Evolutionary conservation across 2,888 invertebrate genomes (phyloP), one percentile per base, ranked within the genome.

Genomic region (Seira musarum): DNA sequence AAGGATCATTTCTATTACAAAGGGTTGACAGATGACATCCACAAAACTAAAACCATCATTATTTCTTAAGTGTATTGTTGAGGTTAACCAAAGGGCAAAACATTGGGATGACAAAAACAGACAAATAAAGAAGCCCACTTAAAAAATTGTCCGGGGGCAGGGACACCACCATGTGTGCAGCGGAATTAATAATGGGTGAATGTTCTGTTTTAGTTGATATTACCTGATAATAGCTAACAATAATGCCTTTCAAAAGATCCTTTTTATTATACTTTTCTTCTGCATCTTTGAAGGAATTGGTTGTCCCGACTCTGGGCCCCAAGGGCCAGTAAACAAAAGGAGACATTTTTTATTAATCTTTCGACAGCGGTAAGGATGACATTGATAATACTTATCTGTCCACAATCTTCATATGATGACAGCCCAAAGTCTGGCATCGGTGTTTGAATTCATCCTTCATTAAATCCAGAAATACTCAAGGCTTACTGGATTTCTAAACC

Each of bases 361-460:
- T 67, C 49, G 46, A 49, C 22, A 21, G 67, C 46, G 22, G 49
- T 15, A 22, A 21, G 67, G n/a, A n/a, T n/a, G n/a, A 67, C 67
- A 67, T 67, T 67, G 67, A 67, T 67, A 67, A 49, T 67, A 46
- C 21, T 10, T 67, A 67, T 67, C 67, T 22, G 46, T 13, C 49
- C 67, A 67, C 67, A 67, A 67, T 67, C 67, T 67, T 24, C n/a
- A n/a, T n/a, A n/a, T 46, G 67, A 67, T 67, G 67, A 64, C 64
- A 64, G 30, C n/a, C n/a, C n/a, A n/a, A n/a, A n/a, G n/a, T n/a
- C n/a, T n/a, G n/a, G n/a, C n/a, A n/a, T n/a, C n/a, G n/a, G n/a
- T n/a, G n/a, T n/a, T n/a, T n/a, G n/a, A n/a, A n/a, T n/a, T n/a
- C n/a, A n/a, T n/a, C n/a, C n/a, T n/a, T n/a, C n/a, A n/a, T n/a